Conservation (phyloP, 2,113 vertebrate genomes). For the Acinonyx jubatus region DNA sequence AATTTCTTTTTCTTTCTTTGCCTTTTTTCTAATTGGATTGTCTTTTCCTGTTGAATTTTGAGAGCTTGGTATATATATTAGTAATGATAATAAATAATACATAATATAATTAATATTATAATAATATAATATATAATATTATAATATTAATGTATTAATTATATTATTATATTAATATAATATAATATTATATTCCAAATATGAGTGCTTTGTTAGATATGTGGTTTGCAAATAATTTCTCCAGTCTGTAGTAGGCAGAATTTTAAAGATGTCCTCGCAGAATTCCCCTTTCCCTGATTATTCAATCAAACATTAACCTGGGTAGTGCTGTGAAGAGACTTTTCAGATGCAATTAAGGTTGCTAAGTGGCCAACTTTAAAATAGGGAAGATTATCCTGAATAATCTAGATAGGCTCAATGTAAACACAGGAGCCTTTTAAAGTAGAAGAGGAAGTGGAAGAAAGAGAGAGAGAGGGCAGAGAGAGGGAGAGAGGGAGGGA, state of each 20-base stretch:
- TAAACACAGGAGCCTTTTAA: not conserved
- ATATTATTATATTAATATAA: too few species aligned
- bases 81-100: too few species aligned
- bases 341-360: not conserved
- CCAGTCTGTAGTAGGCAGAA: not conserved
- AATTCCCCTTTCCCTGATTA: not conserved
- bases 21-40: not conserved
- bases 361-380: not conserved
- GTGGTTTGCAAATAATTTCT: not conserved
- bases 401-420: not conserved
- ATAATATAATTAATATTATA: too few species aligned
- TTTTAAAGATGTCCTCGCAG: not conserved
- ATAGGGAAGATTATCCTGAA: not conserved
- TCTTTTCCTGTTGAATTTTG: not conserved
- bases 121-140: too few species aligned
- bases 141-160: not conserved
- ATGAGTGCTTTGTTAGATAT: not conserved
- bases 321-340: not conserved
- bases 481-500: too few species aligned
- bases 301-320: not conserved
- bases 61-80: not conserved
- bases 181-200: not conserved
- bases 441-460: not conserved
- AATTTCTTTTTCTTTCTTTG: not conserved
- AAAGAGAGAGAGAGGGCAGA: not conserved